Evolutionary conservation across 2,113 vertebrate species (phyloP).

Genomic region (Tiliqua scincoides): DNA sequence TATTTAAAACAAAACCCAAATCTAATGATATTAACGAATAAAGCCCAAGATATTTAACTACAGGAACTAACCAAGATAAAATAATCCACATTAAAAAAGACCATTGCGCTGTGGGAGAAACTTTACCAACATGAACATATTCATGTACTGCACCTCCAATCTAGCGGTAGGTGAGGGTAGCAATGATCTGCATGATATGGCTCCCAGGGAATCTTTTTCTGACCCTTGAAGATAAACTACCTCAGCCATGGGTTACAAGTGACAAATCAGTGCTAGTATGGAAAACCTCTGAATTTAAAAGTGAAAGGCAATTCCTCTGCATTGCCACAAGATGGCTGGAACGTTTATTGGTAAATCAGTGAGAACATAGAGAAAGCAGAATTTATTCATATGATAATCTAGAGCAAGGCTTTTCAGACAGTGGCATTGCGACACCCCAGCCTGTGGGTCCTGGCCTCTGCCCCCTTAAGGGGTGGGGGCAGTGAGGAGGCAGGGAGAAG

Average conservation of each 20-base stretch:
- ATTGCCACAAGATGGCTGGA: constrained; percentile 45
- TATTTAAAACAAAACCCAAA: neutral
- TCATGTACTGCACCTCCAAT: neutral
- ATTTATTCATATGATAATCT: fast-evolving
- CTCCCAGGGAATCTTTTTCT: neutral
- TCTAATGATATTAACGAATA: neutral
- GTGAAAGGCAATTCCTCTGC: neutral
- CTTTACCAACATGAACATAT: neutral
- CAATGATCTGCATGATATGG: neutral
- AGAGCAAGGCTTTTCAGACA: neutral
- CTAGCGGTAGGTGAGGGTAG: neutral
- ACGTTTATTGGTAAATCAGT: neutral
- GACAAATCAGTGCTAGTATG: neutral
- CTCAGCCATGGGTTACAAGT: neutral
- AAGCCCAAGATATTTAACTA: neutral
- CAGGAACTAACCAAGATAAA: neutral
- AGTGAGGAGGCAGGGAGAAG: too few relatives aligned
- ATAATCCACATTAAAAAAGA: neutral
- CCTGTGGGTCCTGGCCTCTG: too few relatives aligned
- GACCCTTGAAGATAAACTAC: neutral
- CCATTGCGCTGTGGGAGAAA: neutral
- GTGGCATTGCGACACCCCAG: too few relatives aligned
- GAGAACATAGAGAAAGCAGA: neutral
- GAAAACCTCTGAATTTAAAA: neutral
- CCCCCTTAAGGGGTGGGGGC: too few relatives aligned